Conservation (phyloP, 2,888 invertebrate genomes). For the Aproaerema taeniolella region DNA sequence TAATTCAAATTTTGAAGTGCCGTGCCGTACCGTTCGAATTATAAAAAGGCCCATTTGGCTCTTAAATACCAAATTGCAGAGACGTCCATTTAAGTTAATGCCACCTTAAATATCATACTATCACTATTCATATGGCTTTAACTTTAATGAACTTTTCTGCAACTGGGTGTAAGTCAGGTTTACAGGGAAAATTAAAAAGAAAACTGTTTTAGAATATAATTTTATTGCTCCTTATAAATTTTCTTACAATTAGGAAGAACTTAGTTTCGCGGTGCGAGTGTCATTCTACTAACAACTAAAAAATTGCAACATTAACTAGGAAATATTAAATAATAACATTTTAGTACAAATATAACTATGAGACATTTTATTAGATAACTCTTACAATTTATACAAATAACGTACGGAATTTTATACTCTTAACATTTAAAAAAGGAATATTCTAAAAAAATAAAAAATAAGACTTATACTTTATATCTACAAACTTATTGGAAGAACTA, state of each 20-base stretch:
- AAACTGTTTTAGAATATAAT: constrained; percentile 53
- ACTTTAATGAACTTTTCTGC: no score
- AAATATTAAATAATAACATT: constrained; percentile 51
- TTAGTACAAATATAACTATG: constrained; percentile 64
- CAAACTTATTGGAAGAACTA: constrained; percentile 64
- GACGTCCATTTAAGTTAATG: no score
- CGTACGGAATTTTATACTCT: constrained; percentile 29
- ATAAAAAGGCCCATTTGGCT: no score
- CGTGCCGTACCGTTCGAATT: no score
- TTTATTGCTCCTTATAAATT: constrained; percentile 73
- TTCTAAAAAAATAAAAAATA: constrained; percentile 44
- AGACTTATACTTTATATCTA: constrained; percentile 57
- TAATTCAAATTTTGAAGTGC: no score
- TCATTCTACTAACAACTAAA: constrained; percentile 44
- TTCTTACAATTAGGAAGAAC: constrained; percentile 71
- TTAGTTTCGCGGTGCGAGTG: constrained; percentile 66
- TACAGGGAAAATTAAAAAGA: constrained; percentile 28
- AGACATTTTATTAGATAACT: constrained; percentile 61
- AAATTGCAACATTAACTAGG: constrained; percentile 55
- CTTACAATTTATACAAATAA: constrained; percentile 67
- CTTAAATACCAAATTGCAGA: no score
- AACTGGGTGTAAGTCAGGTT: no score
- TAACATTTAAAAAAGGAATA: constrained; percentile 31
- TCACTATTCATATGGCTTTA: no score
- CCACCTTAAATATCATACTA: no score